Evolutionary conservation across 2,113 vertebrate genomes (phyloP).

Genomic region (Urocitellus parryii): DNA sequence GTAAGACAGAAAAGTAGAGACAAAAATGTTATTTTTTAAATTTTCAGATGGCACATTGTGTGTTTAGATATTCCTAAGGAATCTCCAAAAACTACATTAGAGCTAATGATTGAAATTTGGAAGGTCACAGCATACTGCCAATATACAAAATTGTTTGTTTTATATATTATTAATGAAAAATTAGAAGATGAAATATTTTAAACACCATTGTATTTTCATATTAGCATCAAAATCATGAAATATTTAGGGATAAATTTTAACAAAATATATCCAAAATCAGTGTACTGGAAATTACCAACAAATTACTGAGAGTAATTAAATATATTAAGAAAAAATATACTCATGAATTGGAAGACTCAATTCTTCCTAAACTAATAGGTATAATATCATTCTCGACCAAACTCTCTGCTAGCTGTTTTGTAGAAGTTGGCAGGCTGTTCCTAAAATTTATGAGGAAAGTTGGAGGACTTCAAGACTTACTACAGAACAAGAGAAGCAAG

Average conservation of each 20-base stretch:
- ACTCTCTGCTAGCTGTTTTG: background rate
- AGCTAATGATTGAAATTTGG: background rate
- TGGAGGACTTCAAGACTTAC: background rate
- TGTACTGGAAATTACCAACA: background rate
- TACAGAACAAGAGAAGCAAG: background rate
- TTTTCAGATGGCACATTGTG: background rate
- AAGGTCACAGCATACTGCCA: background rate
- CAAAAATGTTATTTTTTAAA: background rate
- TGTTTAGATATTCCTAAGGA: background rate
- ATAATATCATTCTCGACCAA: background rate
- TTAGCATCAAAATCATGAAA: background rate
- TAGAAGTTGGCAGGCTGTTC: background rate
- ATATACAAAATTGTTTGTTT: background rate
- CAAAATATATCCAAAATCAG: background rate
- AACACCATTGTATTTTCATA: background rate
- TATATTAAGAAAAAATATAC: background rate
- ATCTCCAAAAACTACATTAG: background rate
- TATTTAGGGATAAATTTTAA: background rate
- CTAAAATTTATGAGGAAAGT: background rate
- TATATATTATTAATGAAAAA: background rate
- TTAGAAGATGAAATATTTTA: background rate
- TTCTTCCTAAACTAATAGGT: background rate
- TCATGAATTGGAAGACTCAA: background rate
- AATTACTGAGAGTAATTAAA: background rate
- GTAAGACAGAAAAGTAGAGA: background rate